Evolutionary conservation across 2,113 vertebrate species (phyloP).

Genomic region (Tyto alba): DNA sequence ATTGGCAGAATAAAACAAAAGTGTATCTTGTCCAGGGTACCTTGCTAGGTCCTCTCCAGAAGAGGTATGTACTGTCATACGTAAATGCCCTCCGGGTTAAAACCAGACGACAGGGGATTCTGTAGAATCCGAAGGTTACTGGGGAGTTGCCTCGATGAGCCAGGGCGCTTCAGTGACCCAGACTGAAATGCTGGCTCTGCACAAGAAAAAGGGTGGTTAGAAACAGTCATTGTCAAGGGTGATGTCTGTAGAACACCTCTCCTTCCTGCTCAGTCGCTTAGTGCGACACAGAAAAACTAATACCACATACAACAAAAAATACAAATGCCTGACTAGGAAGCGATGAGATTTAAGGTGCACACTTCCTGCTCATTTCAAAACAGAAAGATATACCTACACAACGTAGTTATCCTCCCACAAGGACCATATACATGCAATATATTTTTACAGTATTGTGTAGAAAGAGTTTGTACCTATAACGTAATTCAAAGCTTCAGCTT

Average conservation of each 20-base stretch:
- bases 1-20: slow-evolving; percentile 52
- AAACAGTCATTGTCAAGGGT: background rate
- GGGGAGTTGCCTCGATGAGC: slow-evolving; percentile 79
- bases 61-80: slow-evolving; percentile 78
- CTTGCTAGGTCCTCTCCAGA: slow-evolving; percentile 42
- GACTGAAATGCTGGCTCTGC: slow-evolving; percentile 80
- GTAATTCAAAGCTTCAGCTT: background rate
- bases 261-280: background rate
- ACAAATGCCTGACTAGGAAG: background rate
- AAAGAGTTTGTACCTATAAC: background rate
- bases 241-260: background rate
- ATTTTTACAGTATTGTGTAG: background rate
- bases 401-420: background rate
- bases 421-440: background rate
- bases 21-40: slow-evolving; percentile 32
- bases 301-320: background rate
- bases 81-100: slow-evolving; percentile 97
- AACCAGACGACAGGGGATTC: slow-evolving; percentile 84
- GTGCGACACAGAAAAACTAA: background rate
- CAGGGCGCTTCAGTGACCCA: slow-evolving; percentile 88
- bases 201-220: background rate
- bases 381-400: accelerated
- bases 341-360: background rate
- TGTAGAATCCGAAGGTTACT: slow-evolving; percentile 90
- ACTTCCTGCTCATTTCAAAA: background rate